Conservation (phyloP, 2,888 invertebrate genomes). For the Noctua janthina region DNA sequence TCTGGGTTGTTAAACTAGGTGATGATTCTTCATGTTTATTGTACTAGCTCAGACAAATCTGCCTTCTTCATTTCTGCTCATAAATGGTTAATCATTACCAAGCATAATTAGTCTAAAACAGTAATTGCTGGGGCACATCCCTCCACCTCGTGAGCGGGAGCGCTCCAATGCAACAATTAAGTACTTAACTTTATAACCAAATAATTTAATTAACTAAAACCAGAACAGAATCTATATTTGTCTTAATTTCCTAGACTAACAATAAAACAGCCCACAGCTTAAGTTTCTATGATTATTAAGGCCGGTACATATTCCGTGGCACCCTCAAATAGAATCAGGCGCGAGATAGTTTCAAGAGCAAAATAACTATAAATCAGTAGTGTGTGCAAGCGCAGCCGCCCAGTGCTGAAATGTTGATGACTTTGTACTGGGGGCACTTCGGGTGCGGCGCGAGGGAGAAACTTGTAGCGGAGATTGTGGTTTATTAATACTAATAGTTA, state of each 20-base stretch:
- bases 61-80: not conserved
- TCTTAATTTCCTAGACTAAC: constrained; percentile 12
- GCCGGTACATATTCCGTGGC: constrained; percentile 57
- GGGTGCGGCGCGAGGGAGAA: constrained; percentile 58
- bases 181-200: not conserved
- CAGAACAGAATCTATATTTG: not conserved
- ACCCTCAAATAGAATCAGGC: constrained; percentile 64
- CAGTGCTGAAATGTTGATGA: constrained; percentile 86
- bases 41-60: not conserved
- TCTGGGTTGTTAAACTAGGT: not conserved
- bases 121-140: not conserved
- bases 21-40: not conserved
- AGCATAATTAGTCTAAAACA: not conserved
- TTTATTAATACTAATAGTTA: not conserved
- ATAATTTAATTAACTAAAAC: not conserved
- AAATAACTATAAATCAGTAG: constrained; percentile 84
- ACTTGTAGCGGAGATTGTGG: constrained; percentile 30
- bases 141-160: not conserved
- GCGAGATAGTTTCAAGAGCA: constrained; percentile 84
- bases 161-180: not conserved
- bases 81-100: not conserved
- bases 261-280: constrained; percentile 31
- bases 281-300: constrained; percentile 59
- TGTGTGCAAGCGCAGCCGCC: constrained; percentile 79
- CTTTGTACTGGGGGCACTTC: constrained; percentile 71